Conservation (phyloP, 2,888 invertebrate genomes). For the Metopia argyrocephala region DNA sequence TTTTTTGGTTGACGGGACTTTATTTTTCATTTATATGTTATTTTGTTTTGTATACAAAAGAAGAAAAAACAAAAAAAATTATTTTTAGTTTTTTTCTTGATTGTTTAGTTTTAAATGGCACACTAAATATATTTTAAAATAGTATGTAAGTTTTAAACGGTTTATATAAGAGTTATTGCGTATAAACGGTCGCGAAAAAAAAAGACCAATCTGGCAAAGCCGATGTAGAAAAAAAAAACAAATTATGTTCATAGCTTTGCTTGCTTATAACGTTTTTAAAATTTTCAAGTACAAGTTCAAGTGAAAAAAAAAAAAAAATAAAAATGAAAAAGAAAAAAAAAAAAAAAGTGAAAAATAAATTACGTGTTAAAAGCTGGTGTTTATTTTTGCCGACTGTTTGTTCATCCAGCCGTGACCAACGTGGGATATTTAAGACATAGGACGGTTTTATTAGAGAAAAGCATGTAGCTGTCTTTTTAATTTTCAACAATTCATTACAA, state of each 20-base stretch:
- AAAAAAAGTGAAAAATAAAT: slow-evolving; percentile 1
- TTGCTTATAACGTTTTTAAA: background rate
- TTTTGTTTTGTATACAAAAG: slow-evolving; percentile 40
- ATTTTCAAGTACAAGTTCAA: background rate
- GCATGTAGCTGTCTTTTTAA: slow-evolving; percentile 73
- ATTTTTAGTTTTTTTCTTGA: slow-evolving; percentile 37
- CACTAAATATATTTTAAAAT: slow-evolving; percentile 36
- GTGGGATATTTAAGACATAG: background rate
- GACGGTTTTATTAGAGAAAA: slow-evolving; percentile 47
- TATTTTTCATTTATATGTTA: slow-evolving; percentile 60
- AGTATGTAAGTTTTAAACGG: slow-evolving; percentile 13
- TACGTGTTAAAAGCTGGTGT: background rate
- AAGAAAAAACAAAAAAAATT: slow-evolving; percentile 32
- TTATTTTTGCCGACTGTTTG: background rate
- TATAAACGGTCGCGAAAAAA: slow-evolving; percentile 23
- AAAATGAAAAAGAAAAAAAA: background rate
- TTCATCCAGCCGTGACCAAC: background rate
- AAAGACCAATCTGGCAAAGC: slow-evolving; percentile 16
- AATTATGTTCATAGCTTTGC: background rate
- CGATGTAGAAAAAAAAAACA: background rate
- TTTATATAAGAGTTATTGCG: slow-evolving; percentile 17
- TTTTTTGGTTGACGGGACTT: slow-evolving; percentile 79
- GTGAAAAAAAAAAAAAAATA: slow-evolving; percentile 16
- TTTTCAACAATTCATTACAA: background rate
- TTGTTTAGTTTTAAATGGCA: slow-evolving; percentile 57